Percentiles rank a stretch among this genome's conserved stretches.
These are phyloP conservation scores for Lamprologus tigripictilis DNA, from an alignment of 2,113 vertebrate genomes.

Conservation along the genomic window DNA sequence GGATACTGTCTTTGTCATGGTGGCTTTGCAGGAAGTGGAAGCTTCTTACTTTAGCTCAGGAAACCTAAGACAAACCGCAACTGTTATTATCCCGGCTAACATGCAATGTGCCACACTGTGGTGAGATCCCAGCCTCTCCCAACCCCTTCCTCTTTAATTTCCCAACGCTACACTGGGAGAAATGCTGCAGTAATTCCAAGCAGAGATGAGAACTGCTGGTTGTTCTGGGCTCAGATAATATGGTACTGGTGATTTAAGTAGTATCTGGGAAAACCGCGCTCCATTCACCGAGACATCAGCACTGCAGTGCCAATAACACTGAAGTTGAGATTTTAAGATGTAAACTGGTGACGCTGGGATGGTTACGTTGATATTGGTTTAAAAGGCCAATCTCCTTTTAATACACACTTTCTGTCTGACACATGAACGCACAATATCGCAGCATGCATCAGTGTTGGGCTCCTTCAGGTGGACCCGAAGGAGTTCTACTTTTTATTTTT, in stretches of 20 bases:
- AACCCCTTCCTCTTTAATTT: not conserved
- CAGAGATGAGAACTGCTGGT: not conserved
- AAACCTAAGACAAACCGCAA: constrained; percentile 45
- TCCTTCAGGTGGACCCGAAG: not conserved
- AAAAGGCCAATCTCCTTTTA: not conserved
- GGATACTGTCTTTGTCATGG: constrained; percentile 9
- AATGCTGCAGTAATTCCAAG: constrained; percentile 7
- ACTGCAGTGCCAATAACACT: not conserved
- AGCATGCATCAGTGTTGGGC: not conserved
- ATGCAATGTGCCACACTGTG: constrained; percentile 30
- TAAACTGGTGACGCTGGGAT: not conserved
- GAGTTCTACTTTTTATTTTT: not conserved
- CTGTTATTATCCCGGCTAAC: constrained; percentile 40
- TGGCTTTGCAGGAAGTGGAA: constrained; percentile 29
- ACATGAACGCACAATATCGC: not conserved
- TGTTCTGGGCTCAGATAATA: not conserved
- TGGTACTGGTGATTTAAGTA: not conserved
- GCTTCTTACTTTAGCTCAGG: constrained; percentile 37
- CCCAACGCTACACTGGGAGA: not conserved
- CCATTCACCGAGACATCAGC: not conserved
- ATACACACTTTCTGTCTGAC: not conserved
- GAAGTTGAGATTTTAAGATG: not conserved
- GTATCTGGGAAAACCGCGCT: not conserved
- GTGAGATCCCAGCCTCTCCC: not conserved
- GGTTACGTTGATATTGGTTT: not conserved